These are phyloP conservation scores for Margaritifera margaritifera DNA, from an alignment of 2,888 invertebrate genomes.

Conservation along the genomic window DNA sequence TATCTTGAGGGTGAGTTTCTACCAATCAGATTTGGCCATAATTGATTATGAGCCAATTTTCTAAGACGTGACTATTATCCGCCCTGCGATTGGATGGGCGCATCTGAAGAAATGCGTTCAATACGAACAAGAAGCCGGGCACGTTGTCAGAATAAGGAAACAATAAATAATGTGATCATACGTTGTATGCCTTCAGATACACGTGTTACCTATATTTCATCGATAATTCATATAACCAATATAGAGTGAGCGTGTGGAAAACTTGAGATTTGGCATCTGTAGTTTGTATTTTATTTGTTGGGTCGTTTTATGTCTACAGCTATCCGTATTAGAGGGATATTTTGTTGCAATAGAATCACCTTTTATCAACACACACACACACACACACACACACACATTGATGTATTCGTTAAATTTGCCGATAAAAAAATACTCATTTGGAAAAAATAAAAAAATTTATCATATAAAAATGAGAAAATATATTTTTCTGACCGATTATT, in stretches of 20 bases:
- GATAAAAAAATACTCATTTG: too few relatives aligned
- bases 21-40: slow-evolving; percentile 42
- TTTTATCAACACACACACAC: too few relatives aligned
- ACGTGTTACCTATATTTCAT: slow-evolving; percentile 14
- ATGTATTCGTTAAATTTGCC: too few relatives aligned
- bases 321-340: too few relatives aligned
- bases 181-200: slow-evolving; percentile 18
- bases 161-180: slow-evolving; percentile 35
- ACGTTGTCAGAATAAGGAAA: slow-evolving; percentile 5
- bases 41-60: slow-evolving; percentile 32
- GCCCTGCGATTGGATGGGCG: slow-evolving; percentile 34
- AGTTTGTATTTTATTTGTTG: slow-evolving; percentile 2
- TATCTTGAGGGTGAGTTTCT: slow-evolving; percentile 25
- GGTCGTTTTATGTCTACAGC: background rate
- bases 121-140: background rate
- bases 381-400: too few relatives aligned
- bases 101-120: slow-evolving; percentile 15
- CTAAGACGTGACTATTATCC: slow-evolving; percentile 29
- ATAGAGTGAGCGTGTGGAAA: slow-evolving; percentile 1
- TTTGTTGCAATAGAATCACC: too few relatives aligned
- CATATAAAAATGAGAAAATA: too few relatives aligned
- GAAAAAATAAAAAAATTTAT: too few relatives aligned
- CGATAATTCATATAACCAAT: slow-evolving; percentile 23
- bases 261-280: background rate
- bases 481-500: too few relatives aligned